Evolutionary conservation across 2,113 vertebrate genomes (phyloP).

Genomic region (Poecile atricapillus): DNA sequence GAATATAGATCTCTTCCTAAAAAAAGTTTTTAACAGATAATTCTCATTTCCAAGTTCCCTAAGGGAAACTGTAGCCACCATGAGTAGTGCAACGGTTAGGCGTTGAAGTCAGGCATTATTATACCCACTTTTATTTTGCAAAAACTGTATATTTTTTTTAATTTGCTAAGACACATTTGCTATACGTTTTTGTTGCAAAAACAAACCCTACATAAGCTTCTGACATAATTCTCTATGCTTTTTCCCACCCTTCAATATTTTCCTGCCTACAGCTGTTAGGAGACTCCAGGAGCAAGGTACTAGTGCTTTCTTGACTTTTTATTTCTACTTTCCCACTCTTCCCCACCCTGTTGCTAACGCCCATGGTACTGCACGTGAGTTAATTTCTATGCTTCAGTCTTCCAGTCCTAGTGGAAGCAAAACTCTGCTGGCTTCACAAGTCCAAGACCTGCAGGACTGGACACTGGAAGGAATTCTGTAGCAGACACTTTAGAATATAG

Average conservation of each 20-base stretch:
- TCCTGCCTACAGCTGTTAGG: conserved; percentile 94
- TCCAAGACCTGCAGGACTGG: conserved; percentile 9
- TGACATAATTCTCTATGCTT: conserved; percentile 88
- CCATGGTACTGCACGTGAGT: conserved; percentile 2
- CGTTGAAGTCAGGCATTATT: conserved; percentile 10
- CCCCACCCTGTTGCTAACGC: conserved; percentile 62
- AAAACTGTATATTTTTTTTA: conserved; percentile 55
- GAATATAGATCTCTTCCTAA: background rate
- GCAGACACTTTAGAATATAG: background rate
- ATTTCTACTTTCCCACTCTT: conserved; percentile 67
- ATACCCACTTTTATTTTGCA: conserved; percentile 64
- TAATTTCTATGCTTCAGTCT: conserved; percentile 14
- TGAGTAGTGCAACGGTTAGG: background rate
- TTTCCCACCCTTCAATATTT: conserved; percentile 84
- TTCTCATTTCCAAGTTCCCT: background rate
- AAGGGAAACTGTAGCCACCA: background rate
- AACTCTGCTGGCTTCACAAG: background rate
- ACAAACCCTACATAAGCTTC: conserved; percentile 76
- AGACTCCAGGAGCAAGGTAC: conserved; percentile 99
- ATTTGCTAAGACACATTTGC: conserved; percentile 78
- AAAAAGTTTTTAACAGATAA: background rate
- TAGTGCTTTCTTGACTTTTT: conserved; percentile 76
- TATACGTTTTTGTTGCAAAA: conserved; percentile 79
- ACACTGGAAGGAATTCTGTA: background rate
- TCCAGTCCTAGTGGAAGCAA: conserved; percentile 20